Evolutionary conservation across 2,797 vertebrate genomes (phyloP), one percentile per base, ranked within the genome.

Genomic region (Anguilla marmorata): DNA sequence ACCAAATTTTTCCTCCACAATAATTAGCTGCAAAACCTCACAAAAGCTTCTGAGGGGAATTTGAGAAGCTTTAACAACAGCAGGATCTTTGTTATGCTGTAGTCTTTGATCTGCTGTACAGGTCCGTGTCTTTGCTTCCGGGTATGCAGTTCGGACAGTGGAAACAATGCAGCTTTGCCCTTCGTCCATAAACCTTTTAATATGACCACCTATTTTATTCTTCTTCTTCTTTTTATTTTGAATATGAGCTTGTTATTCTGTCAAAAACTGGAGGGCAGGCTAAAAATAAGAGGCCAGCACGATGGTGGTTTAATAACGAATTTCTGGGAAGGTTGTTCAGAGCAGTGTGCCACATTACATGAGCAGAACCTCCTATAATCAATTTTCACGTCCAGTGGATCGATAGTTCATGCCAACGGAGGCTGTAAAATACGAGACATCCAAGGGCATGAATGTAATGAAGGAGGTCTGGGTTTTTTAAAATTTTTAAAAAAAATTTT

Each of bases 361-460:
- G 30, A 3, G 69, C 69, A 37, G 12, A 7, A 12, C 8, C 30
- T 3, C 69, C 69, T 37, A 33, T 74, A 33, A 37, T 74, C 69
- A 33, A 30, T 37, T n/a, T 76, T 21, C 6, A 4, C 74, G 41
- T 41, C 37, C 74, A 41, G 33, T 21, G 2, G 12, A 37, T 41
- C 33, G 14, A 76, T 41, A 41, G 74, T 19, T 19, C 33, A 76
- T 41, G 74, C 14, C 74, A 76, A 76, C 14, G 2, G 30, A 8
- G 37, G 33, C 19, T 41, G 33, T 33, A 63, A 54, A 76, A 86
- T 79, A 50, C 2, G 45, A 50, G 69, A 52, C 69, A 21, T 89
- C 69, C 87, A 89, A 90, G 90, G 89, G 86, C 69, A 88, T 1
- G 58, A 52, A 87, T 72, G 41, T 56, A 84, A 79, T 74, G 24